phyloP scores from a whole-genome alignment of 2,888 invertebrate genomes.

The Cosmia pyralina region DNA sequence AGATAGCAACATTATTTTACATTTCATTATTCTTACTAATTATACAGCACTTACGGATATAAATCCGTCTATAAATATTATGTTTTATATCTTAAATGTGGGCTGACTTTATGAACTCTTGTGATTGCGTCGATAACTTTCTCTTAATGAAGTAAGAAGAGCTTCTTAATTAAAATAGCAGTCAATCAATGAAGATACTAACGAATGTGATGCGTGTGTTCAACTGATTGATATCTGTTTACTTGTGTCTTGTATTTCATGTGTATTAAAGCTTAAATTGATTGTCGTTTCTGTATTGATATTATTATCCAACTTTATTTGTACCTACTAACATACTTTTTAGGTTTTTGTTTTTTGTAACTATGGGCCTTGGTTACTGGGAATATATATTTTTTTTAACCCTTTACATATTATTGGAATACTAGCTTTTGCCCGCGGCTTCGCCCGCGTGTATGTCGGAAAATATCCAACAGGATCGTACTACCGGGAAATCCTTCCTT shows the following conservation, averaged over 20 bases:
- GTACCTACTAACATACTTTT: too few relatives aligned
- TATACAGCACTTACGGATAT: constrained; percentile 51
- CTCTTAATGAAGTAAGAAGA: constrained; percentile 38
- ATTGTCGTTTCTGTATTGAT: neutral
- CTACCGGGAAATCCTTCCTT: too few relatives aligned
- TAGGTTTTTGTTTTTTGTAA: too few relatives aligned
- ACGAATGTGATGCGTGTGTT: constrained; percentile 13
- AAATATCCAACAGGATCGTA: too few relatives aligned
- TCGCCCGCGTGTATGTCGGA: too few relatives aligned
- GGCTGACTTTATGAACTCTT: constrained; percentile 39
- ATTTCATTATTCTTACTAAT: constrained; percentile 53
- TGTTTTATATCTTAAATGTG: constrained; percentile 49
- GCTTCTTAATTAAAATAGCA: constrained; percentile 24
- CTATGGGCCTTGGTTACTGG: too few relatives aligned
- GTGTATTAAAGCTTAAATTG: neutral
- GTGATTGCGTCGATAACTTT: constrained; percentile 45
- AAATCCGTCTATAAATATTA: constrained; percentile 49
- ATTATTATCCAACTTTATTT: too few relatives aligned
- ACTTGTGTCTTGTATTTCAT: neutral
- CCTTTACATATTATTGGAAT: too few relatives aligned
- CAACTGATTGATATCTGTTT: neutral
- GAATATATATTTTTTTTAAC: too few relatives aligned
- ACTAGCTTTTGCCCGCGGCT: too few relatives aligned
- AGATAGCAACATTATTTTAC: constrained; percentile 46
- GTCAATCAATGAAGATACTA: constrained; percentile 25